Percentiles rank a stretch among this genome's conserved stretches.
These are phyloP conservation scores for Xyrauchen texanus DNA, from an alignment of 2,113 vertebrate genomes.

Conservation along the genomic window DNA sequence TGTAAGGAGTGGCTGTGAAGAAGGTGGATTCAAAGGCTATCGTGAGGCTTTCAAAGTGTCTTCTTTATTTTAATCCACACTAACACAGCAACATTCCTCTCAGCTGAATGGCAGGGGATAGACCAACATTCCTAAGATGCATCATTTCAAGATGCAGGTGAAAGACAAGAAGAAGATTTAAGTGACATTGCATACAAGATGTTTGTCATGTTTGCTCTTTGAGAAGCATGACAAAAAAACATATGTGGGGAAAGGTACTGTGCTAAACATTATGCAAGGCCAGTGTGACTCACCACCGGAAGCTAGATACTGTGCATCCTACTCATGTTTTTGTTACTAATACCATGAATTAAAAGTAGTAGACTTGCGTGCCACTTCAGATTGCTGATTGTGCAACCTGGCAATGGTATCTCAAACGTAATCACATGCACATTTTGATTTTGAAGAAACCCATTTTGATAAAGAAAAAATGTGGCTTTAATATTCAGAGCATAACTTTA, in stretches of 20 bases:
- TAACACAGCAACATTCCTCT: neutral
- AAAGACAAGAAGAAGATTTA: neutral
- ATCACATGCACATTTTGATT: too few species aligned
- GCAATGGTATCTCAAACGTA: too few species aligned
- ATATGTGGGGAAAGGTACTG: slow-evolving; percentile 2
- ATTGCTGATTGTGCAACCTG: too few species aligned
- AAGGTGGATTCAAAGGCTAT: neutral
- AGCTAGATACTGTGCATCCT: neutral
- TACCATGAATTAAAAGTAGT: too few species aligned
- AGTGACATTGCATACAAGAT: neutral
- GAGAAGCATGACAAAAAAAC: too few species aligned
- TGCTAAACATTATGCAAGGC: neutral
- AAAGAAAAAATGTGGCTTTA: too few species aligned
- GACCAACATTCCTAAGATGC: neutral
- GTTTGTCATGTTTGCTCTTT: neutral
- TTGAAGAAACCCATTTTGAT: too few species aligned
- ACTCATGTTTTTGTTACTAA: neutral
- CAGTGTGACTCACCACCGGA: slow-evolving; percentile 1
- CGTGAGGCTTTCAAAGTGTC: neutral
- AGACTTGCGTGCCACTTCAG: neutral
- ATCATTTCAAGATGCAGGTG: neutral
- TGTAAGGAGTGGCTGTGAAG: neutral
- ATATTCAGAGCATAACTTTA: too few species aligned
- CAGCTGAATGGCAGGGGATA: neutral
- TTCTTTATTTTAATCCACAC: slow-evolving; percentile 5